These are phyloP conservation scores for Pachycephus smyrnensis DNA, from an alignment of 2,888 invertebrate genomes.

Conservation along the genomic window DNA sequence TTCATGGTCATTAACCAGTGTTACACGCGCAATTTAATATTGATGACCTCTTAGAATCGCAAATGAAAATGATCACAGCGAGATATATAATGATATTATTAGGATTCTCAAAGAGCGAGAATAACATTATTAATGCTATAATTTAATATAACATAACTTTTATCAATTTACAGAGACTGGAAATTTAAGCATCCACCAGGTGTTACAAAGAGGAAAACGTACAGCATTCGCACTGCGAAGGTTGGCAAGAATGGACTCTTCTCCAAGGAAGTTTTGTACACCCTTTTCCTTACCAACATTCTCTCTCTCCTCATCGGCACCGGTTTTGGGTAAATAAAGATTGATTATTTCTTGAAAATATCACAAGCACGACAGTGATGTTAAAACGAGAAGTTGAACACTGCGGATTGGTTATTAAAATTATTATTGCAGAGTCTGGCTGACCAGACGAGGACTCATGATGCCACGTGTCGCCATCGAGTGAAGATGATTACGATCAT, in stretches of 20 bases:
- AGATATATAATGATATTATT: neutral
- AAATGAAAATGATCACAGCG: neutral
- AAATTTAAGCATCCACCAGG: conserved; percentile 81
- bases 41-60: neutral
- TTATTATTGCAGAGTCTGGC: conserved; percentile 75
- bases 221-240: conserved; percentile 79
- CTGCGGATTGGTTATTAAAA: neutral
- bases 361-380: neutral
- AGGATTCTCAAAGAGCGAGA: neutral
- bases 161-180: conserved; percentile 77
- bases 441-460: conserved; percentile 70
- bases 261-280: conserved; percentile 89
- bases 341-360: neutral
- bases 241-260: conserved; percentile 85
- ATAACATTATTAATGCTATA: neutral
- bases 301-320: conserved; percentile 91
- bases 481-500: conserved; percentile 38
- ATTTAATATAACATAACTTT: neutral
- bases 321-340: conserved; percentile 82
- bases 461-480: conserved; percentile 59
- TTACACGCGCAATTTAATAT: neutral
- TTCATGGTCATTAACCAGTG: neutral
- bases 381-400: neutral
- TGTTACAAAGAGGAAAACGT: conserved; percentile 71
- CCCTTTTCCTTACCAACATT: conserved; percentile 90